Base-by-base conservation (phyloP, 1,140 invertebrate genomes). In the Drosophila ercepeae region DNA sequence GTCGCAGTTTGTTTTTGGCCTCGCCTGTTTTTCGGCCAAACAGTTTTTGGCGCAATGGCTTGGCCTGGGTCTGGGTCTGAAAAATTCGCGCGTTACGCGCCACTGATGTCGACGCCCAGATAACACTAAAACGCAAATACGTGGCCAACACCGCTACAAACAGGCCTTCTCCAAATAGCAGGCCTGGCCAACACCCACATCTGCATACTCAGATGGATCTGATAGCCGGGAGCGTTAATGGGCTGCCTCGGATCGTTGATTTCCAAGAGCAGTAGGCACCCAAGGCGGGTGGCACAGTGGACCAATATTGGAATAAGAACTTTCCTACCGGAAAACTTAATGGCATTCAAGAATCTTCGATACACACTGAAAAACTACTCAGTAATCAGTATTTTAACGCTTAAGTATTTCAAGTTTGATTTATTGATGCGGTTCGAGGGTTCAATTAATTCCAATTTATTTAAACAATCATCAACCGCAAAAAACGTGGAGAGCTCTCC, bases 21-120 rank as follows among this genome's bases (percentile, higher is more conserved):
- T 60, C 48, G 75, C 57, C 59, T 65, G 74, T 68, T 58, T 60
- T 69, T 60, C 50, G 55, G 48, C 39, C 54, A 36, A 46, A 74
- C 45, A 53, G 59, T 76, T 81, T 88, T 88, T 81, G 82, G 63
- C 75, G 82, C 50, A 72, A 63, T 59, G 73, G 71, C 19, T 77
- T 16, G 73, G 54, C 36, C 73, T 81, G 77, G 70, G 73, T 61
- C 19, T 77, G 7, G 73, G 54, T 41, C 73, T 81, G 77, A 74
- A 77, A 81, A 86, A 64, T 88, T 63, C 73, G 59, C 53, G 61
- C 74, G 74, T 82, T 88, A 75, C 83, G 82, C 82, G 74, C 58
- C 50, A 45, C 46, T 57, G 82, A 88, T 88, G 82, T 79, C 86
- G 64, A 78, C 74, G 74, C 70, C 50, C 69, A 88, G 82, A 88